phyloP scores from a whole-genome alignment of 2,113 vertebrate genomes.

The Setophaga kirtlandii region DNA sequence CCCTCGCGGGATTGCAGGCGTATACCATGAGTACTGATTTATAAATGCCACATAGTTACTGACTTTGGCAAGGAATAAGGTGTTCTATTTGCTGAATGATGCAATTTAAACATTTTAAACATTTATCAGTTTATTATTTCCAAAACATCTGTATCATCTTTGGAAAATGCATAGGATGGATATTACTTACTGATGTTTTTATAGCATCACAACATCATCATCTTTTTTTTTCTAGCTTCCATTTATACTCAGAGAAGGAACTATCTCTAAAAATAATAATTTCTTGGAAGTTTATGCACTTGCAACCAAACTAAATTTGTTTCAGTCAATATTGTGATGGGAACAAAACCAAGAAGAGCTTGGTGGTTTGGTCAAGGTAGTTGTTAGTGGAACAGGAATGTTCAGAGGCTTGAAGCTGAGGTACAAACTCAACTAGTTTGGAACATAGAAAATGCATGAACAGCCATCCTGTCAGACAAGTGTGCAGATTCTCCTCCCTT shows the following conservation, averaged over 20 bases:
- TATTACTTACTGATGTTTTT: not conserved
- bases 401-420: not conserved
- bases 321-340: not conserved
- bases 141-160: not conserved
- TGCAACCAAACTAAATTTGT: not conserved
- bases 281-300: not conserved
- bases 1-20: not conserved
- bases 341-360: not conserved
- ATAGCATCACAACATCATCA: not conserved
- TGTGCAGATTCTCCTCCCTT: not conserved
- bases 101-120: not conserved
- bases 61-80: not conserved
- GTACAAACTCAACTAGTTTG: not conserved
- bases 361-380: not conserved
- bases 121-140: not conserved
- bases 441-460: not conserved
- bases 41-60: not conserved
- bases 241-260: not conserved
- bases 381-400: not conserved
- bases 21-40: not conserved
- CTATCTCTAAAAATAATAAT: not conserved
- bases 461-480: not conserved
- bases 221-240: not conserved
- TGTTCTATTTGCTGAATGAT: not conserved
- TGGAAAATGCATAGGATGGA: not conserved